Base-by-base conservation (phyloP, 1,140 invertebrate species). In the Aphidius gifuensis region DNA sequence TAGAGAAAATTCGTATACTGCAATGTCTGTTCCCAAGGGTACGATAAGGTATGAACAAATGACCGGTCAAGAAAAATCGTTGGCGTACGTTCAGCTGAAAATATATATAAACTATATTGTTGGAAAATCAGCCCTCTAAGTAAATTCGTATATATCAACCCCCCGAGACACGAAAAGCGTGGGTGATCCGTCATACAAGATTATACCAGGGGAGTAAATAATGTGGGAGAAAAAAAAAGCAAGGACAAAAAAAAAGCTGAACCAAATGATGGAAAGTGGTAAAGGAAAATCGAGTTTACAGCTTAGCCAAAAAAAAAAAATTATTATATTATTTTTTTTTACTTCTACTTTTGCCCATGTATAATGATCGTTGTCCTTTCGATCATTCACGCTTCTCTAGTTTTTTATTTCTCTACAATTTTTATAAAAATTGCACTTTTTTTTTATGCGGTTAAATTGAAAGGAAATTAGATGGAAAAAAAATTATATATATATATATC, bases 1-100 rank as follows among this genome's bases (percentile, higher is more conserved):
- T 61, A 61, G 56, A 40, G 59, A 64, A 32, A 47, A 61, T 58
- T 48, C 46, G 32, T 60, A 46, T 16, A 40, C 46, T 47, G 21
- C 44, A 32, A 16, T 16, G 16, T 16, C 16, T 16, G 32, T 47
- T 70, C 75, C 70, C 75, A 49, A 43, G 75, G 71, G 75, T 71
- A 66, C 74, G 74, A 77, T 77, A 77, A 76, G 68, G 60, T 70
- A 56, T 53, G 70, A 70, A 77, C 74, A 77, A 77, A 77, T 76
- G 75, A 76, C 71, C 69, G 67, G 68, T 71, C 69, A 67, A 67
- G 61, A 65, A 68, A 67, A 66, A 59, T 42, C 50, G 59, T 47
- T n/a, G n/a, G 11, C 11, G 46, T 58, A 16, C 23, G 51, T 51
- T 44, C 47, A 60, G 70, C 68, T 66, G 71, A 71, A 74, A 74